These are phyloP conservation scores for Sciurus vulgaris DNA, from an alignment of 2,797 vertebrate species.

Conservation along the genomic window DNA sequence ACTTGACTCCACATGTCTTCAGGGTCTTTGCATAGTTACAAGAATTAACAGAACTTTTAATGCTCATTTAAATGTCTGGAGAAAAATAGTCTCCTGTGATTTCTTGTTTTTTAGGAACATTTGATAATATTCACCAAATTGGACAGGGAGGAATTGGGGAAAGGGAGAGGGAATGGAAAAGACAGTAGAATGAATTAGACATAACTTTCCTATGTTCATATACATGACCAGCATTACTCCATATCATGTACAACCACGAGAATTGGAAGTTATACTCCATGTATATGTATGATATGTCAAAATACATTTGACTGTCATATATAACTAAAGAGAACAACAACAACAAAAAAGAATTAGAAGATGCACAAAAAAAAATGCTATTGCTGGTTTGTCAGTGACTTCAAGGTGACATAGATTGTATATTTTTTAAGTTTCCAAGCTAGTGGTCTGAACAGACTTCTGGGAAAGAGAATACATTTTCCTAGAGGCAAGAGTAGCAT, in stretches of 20 bases:
- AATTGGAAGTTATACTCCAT: too few relatives aligned
- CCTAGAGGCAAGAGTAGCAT: background rate
- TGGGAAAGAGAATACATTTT: background rate
- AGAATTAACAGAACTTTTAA: background rate
- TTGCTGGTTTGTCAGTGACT: background rate
- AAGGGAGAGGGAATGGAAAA: too few relatives aligned
- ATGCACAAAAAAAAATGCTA: too few relatives aligned
- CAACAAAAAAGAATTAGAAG: too few relatives aligned
- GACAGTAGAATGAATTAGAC: too few relatives aligned
- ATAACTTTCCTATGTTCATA: too few relatives aligned
- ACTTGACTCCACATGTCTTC: background rate
- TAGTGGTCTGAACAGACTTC: background rate
- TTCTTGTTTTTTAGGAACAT: background rate
- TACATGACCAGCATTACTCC: too few relatives aligned
- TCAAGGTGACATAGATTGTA: background rate
- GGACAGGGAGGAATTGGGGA: too few relatives aligned
- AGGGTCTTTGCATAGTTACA: background rate
- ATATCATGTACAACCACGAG: too few relatives aligned
- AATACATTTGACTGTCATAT: too few relatives aligned
- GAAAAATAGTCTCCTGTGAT: background rate
- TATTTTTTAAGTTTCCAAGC: background rate
- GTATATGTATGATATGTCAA: too few relatives aligned
- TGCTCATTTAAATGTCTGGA: conserved; percentile 24
- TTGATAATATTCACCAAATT: background rate
- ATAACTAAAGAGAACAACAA: too few relatives aligned